Evolutionary conservation across 2,113 vertebrate species (phyloP).

Genomic region (Phrynocephalus versicolor): DNA sequence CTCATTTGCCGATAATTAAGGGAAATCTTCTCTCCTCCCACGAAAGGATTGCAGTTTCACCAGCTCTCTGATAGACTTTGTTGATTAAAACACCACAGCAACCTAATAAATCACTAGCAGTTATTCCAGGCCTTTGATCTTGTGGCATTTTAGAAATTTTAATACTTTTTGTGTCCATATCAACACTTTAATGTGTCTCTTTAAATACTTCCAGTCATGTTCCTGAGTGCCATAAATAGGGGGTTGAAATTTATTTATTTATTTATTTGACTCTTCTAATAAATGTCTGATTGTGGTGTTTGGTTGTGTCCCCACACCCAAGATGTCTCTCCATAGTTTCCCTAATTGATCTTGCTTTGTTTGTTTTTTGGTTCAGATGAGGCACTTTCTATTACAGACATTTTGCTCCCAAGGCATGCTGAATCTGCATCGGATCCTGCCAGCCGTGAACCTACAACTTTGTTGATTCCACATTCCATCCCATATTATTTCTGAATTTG

Average conservation of each 20-base stretch:
- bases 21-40: conserved; percentile 21
- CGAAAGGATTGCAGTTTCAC: conserved; percentile 11
- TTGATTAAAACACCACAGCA: conserved; percentile 26
- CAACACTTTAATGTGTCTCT: conserved; percentile 21
- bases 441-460: too few species aligned
- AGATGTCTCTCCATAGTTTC: too few species aligned
- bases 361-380: too few species aligned
- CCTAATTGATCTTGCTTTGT: too few species aligned
- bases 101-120: conserved; percentile 44
- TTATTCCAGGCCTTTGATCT: neutral
- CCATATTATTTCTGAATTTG: too few species aligned
- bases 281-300: too few species aligned
- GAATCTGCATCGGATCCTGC: too few species aligned
- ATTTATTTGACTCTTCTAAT: too few species aligned
- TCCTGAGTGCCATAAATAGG: neutral
- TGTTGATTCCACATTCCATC: too few species aligned
- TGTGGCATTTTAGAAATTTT: conserved; percentile 28
- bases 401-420: too few species aligned
- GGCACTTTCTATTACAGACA: too few species aligned
- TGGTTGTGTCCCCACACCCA: too few species aligned
- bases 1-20: neutral
- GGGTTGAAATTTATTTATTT: neutral
- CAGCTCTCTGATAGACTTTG: neutral
- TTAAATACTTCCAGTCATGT: conserved; percentile 3
- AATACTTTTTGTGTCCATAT: conserved; percentile 6